phyloP scores from a whole-genome alignment of 1,140 invertebrate genomes.

The Bombus turneri region DNA sequence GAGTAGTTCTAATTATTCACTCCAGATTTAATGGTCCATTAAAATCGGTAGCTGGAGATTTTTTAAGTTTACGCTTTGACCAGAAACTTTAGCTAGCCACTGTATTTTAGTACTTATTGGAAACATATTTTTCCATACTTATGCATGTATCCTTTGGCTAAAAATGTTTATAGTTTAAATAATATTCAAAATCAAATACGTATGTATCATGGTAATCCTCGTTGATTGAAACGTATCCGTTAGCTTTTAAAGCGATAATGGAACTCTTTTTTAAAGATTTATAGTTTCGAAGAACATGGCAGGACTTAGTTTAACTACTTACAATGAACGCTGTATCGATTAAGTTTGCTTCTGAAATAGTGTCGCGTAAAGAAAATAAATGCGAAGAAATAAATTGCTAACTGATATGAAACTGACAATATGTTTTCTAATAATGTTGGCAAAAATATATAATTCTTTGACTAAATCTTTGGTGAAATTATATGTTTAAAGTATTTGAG shows the following conservation, averaged over 20 bases:
- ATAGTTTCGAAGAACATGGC: background rate
- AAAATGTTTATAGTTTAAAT: too few relatives aligned
- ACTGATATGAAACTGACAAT: background rate
- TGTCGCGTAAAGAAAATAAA: background rate
- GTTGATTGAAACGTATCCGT: background rate
- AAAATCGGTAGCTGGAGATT: too few relatives aligned
- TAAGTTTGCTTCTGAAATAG: background rate
- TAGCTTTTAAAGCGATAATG: background rate
- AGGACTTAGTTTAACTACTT: background rate
- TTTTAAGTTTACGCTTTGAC: too few relatives aligned
- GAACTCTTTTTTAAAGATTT: background rate
- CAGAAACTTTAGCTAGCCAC: too few relatives aligned
- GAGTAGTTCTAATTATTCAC: too few relatives aligned
- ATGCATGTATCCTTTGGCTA: too few relatives aligned
- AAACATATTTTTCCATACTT: too few relatives aligned
- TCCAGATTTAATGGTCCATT: too few relatives aligned
- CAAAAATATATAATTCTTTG: too few relatives aligned
- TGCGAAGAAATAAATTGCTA: background rate
- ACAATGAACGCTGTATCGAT: background rate
- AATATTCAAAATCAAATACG: too few relatives aligned
- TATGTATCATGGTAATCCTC: background rate
- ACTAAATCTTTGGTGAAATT: background rate
- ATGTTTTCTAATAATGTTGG: background rate
- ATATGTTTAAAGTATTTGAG: background rate
- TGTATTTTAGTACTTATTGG: too few relatives aligned